A percentile compares a stretch with the other conserved stretches of the same genome.
These are phyloP conservation scores for Drusus annulatus DNA, from an alignment of 1,140 invertebrate species.

Conservation along the genomic window DNA sequence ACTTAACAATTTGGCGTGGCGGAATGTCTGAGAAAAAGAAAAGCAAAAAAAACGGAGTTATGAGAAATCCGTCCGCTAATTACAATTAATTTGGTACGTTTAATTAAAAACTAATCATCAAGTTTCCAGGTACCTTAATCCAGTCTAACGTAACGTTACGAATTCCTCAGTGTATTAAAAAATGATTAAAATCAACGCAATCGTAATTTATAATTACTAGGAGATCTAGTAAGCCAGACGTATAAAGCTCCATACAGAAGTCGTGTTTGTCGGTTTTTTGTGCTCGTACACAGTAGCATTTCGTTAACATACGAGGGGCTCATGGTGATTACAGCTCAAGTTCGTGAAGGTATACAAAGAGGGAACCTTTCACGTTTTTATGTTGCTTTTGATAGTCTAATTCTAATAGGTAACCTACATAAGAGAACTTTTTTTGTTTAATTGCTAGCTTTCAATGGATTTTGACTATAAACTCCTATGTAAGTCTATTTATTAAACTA, in stretches of 20 bases:
- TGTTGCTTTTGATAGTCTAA: no score
- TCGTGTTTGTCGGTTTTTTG: slow-evolving; percentile 34
- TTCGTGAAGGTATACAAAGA: not conserved
- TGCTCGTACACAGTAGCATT: slow-evolving; percentile 38
- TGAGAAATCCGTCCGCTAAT: not conserved
- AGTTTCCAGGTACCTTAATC: not conserved
- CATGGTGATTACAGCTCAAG: slow-evolving; percentile 4
- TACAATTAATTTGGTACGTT: slow-evolving; percentile 15
- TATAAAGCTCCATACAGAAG: slow-evolving; percentile 24
- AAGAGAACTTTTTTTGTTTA: no score
- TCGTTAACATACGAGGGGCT: slow-evolving; percentile 22
- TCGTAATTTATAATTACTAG: slow-evolving; percentile 38
- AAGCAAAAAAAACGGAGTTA: not conserved
- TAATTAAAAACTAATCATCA: slow-evolving; percentile 11
- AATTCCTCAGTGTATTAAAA: slow-evolving; percentile 35
- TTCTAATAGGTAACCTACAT: no score
- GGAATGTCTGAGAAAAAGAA: no score
- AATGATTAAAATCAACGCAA: slow-evolving; percentile 37
- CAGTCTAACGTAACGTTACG: not conserved
- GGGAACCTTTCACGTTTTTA: no score
- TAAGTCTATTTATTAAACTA: no score
- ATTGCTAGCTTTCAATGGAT: no score
- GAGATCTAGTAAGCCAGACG: slow-evolving; percentile 15
- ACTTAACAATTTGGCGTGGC: no score
- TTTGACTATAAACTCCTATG: no score